Evolutionary conservation across 2,797 vertebrate genomes (phyloP).

Genomic region (Capromys pilorides): DNA sequence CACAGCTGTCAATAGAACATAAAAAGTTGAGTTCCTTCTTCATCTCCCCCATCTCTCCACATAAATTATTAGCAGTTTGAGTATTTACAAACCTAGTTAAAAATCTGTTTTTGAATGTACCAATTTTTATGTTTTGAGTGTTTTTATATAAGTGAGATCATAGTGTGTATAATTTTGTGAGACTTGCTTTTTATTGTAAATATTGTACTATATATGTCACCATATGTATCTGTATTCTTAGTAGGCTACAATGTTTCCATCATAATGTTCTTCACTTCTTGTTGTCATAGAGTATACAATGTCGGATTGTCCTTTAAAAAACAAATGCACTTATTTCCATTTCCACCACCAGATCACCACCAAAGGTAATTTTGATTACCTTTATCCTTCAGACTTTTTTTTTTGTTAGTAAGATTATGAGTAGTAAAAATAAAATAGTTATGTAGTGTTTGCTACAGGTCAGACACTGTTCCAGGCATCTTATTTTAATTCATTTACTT

Average conservation of each 20-base stretch:
- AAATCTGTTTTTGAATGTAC: neutral
- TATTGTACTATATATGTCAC: neutral
- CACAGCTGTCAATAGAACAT: neutral
- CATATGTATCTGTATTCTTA: neutral
- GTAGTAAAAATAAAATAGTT: neutral
- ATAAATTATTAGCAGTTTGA: slow-evolving; percentile 28
- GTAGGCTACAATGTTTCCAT: neutral
- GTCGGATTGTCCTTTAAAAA: slow-evolving; percentile 15
- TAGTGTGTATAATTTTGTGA: neutral
- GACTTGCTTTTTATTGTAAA: neutral
- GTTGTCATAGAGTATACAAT: neutral
- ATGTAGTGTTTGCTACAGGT: too few relatives aligned
- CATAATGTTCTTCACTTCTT: neutral
- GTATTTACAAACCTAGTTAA: neutral
- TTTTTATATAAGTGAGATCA: neutral
- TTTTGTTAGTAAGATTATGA: neutral
- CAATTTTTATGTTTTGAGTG: neutral
- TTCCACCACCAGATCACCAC: neutral
- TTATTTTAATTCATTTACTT: too few relatives aligned
- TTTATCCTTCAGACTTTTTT: neutral
- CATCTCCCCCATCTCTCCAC: neutral
- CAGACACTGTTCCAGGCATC: too few relatives aligned
- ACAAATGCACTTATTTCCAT: neutral
- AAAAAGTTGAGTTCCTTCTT: neutral
- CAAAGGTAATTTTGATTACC: neutral